Base-by-base conservation (phyloP, 37 sponge, comb jelly and placozoan species). In the Petrosia ficiformis region DNA sequence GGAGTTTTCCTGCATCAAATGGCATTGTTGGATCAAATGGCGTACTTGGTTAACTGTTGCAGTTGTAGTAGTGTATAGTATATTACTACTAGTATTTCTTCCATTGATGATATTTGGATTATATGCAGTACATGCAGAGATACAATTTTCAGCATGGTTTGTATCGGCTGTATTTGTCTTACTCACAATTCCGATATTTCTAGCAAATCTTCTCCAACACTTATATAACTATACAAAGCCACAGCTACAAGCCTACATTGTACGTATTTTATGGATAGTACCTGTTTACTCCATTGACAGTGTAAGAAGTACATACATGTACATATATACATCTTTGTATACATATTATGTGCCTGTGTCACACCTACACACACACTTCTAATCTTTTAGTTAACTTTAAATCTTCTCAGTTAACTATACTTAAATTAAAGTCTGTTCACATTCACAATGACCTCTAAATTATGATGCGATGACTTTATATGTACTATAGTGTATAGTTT, bases 211-310 rank as follows among this genome's bases (percentile, higher is more conserved):
- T 3, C 25, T 48, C 8, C 90, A 87, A 54, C 97, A 97, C 57
- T 69, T 97, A 16, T 68, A 73, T 26, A 84, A 97, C 77, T 97
- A 94, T 77, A 90, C 94, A 22, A 59, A 84, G 31, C 97, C 97
- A 19, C 70, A 87, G 65, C 84, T 94, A 25, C 97, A 97, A 77
- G 71, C 82, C 36, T 77, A 93, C 65, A 80, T 93, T 40, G 87
- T 97, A 29, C 86, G 95, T 57, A 90, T 94, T 30, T 25, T 94
- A 42, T 94, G 91, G 91, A 83, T 94, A 11, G 95, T 94, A 22
- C 95, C 95, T 14, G 59, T 94, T 39, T 94, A 94, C 70, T 94
- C 95, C 6, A 22, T 92, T 1, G 78, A 92, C 56, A 83, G 84
- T 91, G 92, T 91, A 64, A 85, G 92, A 85, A 39, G 78, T 35